Evolutionary conservation across 2,113 vertebrate genomes (phyloP), one percentile per base, ranked within the genome.

Genomic region (Benitochromis conjunctus): DNA sequence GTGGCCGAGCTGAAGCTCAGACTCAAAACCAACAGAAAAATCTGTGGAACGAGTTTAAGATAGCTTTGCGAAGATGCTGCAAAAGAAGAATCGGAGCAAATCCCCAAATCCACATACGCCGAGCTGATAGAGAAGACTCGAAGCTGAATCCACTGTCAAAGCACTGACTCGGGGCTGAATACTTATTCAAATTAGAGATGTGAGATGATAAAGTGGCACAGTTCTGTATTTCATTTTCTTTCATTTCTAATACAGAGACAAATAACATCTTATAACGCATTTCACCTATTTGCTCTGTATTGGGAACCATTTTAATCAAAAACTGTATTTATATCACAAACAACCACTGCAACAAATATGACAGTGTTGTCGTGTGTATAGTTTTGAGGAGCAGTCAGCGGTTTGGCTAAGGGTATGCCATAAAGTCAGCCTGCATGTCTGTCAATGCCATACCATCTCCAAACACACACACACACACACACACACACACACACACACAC

Each of bases 181-280:
- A 57, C 64, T 84, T 89, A 88, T 91, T 91, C 55, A 89, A 91
- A 91, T 91, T 74, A 86, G 62, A 91, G 80, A 90, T 83, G 10
- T 2, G 78, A 80, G 71, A 91, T 87, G 81, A 62, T 48, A 62
- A 84, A 86, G 66, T 29, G 55, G 38, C 7, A 55, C 7, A 55
- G 24, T 31, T 83, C 46, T 64, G 58, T 48, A 36, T 36, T 57
- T 78, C 8, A 16, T 64, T 55, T 57, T 55, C 43, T 74, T 76
- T 76, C 41, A 51, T 76, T 76, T 76, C 24, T 46, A 83, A 9
- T 29, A 29, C 34, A 31, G 62, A 7, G 24, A 12, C 9, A 76
- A 53, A 54, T 81, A 38, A 79, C 3, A 55, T 79, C n/a, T 79
- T 79, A 38, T 24, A 21, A 56, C 12, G 54, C 19, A 38, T 34